Percentiles rank a stretch among this genome's conserved stretches.
Evolutionary conservation across 1,140 invertebrate species (phyloP).

Genomic region (Hyposmocoma kahamanoa): DNA sequence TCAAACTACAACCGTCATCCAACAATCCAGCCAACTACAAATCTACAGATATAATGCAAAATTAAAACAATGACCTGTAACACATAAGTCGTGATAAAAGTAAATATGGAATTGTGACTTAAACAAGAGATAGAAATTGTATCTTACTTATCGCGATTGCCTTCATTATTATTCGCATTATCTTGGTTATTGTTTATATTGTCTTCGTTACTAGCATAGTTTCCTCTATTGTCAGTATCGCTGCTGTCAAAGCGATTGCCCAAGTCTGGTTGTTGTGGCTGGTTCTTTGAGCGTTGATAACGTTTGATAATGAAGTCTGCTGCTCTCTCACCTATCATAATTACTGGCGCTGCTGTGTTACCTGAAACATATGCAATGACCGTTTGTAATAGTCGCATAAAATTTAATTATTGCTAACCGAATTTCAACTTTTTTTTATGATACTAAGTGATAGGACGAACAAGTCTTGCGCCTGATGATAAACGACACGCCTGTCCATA

Average conservation of each 20-base stretch:
- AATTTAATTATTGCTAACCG: too few relatives aligned
- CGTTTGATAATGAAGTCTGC: slow-evolving; percentile 81
- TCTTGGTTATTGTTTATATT: background rate
- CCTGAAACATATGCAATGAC: slow-evolving; percentile 55
- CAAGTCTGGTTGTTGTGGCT: slow-evolving; percentile 2
- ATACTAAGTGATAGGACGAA: too few relatives aligned
- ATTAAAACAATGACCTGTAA: too few relatives aligned
- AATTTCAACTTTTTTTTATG: too few relatives aligned
- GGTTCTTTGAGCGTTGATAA: slow-evolving; percentile 39
- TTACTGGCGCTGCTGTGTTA: slow-evolving; percentile 86
- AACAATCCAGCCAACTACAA: too few relatives aligned
- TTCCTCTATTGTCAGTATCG: slow-evolving; percentile 5
- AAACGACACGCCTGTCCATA: too few relatives aligned
- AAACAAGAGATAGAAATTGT: too few relatives aligned
- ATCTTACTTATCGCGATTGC: background rate
- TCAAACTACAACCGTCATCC: too few relatives aligned
- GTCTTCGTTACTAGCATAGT: slow-evolving; percentile 9
- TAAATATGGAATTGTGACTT: too few relatives aligned
- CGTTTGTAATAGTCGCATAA: background rate
- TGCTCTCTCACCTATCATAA: slow-evolving; percentile 90
- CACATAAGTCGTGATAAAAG: too few relatives aligned
- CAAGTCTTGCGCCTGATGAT: too few relatives aligned
- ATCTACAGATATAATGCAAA: too few relatives aligned
- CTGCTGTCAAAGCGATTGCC: slow-evolving; percentile 18
- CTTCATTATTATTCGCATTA: background rate